Evolutionary conservation across 2,113 vertebrate species (phyloP), one percentile per base, ranked within the genome.

Genomic region (Brachyhypopomus gauderio): DNA sequence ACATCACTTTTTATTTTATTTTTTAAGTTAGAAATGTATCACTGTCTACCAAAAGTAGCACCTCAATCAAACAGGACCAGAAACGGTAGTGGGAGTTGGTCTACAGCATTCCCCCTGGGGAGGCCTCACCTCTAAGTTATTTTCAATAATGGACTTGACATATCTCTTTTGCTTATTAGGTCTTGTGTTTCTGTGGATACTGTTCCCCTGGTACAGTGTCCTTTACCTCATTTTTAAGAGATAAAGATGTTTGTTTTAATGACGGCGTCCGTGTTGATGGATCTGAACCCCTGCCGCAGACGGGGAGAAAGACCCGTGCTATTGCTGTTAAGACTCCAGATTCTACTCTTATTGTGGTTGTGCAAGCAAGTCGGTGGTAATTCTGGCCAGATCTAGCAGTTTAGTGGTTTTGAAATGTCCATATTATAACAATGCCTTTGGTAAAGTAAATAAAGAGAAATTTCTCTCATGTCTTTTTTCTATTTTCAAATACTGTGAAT

Each of bases 351-450:
- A 38, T 82, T 36, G 74, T 82, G 74, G 64, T 58, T 81, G 27
- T 19, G 36, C 80, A 70, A 76, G 63, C 66, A 56, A 11, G 48
- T 73, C 59, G n/a, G 71, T 59, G 45, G n/a, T 34, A 19, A 17
- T 22, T 41, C 48, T 62, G 56, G 79, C 73, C 19, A 60, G 60
- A 75, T 52, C 41, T 85, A 83, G 80, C 88, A 81, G 83, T 90
- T 83, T 86, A 78, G 85, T 81, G 64, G 82, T 89, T 91, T 89
- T 92, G 85, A 90, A 90, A 87, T 89, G 90, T 90, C 87, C 79
- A 71, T 86, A 90, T 91, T 90, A 85, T 90, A 85, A 86, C 85
- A 87, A 77, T 85, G 79, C 80, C 76, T 92, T 93, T 92, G 88
- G 88, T 87, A 91, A 90, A 89, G 86, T 84, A 86, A 88, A 85